These are phyloP conservation scores for Heliopora coerulea DNA, from an alignment of 92 coral and sea anemone genomes.

Conservation along the genomic window DNA sequence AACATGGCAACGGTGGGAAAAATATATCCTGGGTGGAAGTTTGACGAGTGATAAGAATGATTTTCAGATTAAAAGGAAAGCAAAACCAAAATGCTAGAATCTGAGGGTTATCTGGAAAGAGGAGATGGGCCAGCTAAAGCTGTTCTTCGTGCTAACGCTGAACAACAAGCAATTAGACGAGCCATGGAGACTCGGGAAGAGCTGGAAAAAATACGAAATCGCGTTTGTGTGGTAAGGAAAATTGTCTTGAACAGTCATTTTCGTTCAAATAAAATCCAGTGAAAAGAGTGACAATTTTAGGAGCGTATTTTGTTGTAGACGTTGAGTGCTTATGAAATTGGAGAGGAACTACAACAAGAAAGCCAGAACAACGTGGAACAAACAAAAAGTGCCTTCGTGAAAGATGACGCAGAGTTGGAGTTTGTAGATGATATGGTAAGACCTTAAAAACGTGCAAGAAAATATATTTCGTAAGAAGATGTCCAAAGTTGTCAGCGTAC, in stretches of 20 bases:
- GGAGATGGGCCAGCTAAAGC: slow-evolving; percentile 96
- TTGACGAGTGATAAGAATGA: no score
- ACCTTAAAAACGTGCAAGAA: neutral
- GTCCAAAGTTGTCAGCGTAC: neutral
- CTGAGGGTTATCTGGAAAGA: slow-evolving; percentile 50
- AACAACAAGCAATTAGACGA: slow-evolving; percentile 67
- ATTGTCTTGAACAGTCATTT: no score
- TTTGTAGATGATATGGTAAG: slow-evolving; percentile 94
- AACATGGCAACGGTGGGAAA: no score
- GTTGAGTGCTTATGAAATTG: slow-evolving; percentile 87
- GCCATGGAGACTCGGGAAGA: slow-evolving; percentile 92
- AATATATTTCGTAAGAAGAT: neutral
- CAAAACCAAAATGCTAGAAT: slow-evolving; percentile 52
- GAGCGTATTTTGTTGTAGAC: slow-evolving; percentile 55
- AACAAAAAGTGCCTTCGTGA: slow-evolving; percentile 74
- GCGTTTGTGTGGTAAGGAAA: slow-evolving; percentile 74
- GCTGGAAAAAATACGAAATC: slow-evolving; percentile 66
- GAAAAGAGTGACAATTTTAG: neutral
- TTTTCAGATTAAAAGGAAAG: no score
- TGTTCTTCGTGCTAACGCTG: slow-evolving; percentile 75
- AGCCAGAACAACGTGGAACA: slow-evolving; percentile 71
- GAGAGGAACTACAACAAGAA: slow-evolving; percentile 69
- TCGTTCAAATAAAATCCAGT: neutral
- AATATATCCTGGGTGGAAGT: no score
- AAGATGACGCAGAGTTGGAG: slow-evolving; percentile 90